Base-by-base conservation (phyloP, 2,113 vertebrate genomes). In the Hemiprocne comata region DNA sequence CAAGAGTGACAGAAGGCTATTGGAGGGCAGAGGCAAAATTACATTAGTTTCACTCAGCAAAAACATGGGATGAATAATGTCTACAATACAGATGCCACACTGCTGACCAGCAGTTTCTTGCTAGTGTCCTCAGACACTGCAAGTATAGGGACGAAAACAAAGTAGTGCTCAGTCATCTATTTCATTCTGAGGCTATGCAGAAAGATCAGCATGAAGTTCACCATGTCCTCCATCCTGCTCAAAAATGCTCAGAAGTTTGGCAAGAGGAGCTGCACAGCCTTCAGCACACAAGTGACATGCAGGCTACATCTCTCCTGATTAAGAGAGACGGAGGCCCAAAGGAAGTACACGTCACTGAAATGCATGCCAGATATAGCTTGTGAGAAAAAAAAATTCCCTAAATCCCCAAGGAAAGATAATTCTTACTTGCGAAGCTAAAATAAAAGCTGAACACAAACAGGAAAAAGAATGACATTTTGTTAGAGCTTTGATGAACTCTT, bases 61-160 rank as follows among this genome's bases (percentile, higher is more conserved):
- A 69, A 76, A 28, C 0, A 0, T 8, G 40, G 51, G 12, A n/a
- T n/a, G 36, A 21, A 2, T 6, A 48, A 25, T 5, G 3, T 26
- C 70, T 64, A 5, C 51, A 62, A 1, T 4, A 54, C 10, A 21
- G 28, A 50, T 50, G 24, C 50, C 77, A 65, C 31, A 17, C 0
- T 4, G 53, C 36, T 34, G 31, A 40, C 14, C 83, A 67, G 33
- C 42, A 60, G 33, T 36, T 92, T 90, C 42, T 55, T 58, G 18
- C 57, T 78, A 8, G 8, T 67, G 28, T 46, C n/a, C 28, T 77
- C 48, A 54, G 36, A 50, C 3, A 67, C 21, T 18, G 11, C 46
- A 60, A 62, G 14, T 7, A n/a, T 3, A 78, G 3, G 10, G 33
- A 66, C 13, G 7, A 38, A 93, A 75, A 71, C 33, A 51, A 75